phyloP scores from a whole-genome alignment of 30 jellyfish, hydroid and myxozoan genomes.

The Pelagia noctiluca region DNA sequence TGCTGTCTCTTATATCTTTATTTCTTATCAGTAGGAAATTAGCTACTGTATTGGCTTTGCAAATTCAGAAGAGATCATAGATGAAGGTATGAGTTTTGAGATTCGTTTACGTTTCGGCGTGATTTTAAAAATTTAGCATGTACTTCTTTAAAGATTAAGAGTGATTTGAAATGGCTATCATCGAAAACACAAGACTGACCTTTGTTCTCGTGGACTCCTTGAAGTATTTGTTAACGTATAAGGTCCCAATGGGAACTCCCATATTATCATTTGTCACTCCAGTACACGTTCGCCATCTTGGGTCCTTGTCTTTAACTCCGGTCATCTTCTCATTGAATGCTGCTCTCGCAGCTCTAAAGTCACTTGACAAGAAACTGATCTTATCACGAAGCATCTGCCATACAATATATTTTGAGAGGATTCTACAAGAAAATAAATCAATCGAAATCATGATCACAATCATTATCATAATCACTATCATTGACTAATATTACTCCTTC shows the following conservation, averaged over 20 bases:
- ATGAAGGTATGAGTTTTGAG: too few relatives aligned
- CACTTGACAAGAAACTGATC: slow-evolving; percentile 80
- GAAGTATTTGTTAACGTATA: slow-evolving; percentile 87
- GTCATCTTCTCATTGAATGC: slow-evolving; percentile 95
- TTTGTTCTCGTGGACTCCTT: slow-evolving; percentile 82
- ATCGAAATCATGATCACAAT: not conserved
- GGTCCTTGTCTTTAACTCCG: slow-evolving; percentile 95
- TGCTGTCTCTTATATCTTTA: too few relatives aligned
- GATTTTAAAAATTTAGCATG: too few relatives aligned
- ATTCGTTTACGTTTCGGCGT: too few relatives aligned
- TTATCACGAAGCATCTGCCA: slow-evolving; percentile 98
- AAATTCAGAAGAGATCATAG: too few relatives aligned
- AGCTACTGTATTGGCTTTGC: too few relatives aligned
- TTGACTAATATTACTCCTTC: too few relatives aligned
- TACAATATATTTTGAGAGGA: slow-evolving; percentile 85
- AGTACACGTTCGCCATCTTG: slow-evolving; percentile 97
- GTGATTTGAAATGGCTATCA: too few relatives aligned
- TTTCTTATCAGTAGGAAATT: too few relatives aligned
- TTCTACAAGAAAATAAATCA: slow-evolving; percentile 27
- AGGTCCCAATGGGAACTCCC: slow-evolving; percentile 99
- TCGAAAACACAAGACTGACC: slow-evolving; percentile 29
- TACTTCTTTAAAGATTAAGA: too few relatives aligned
- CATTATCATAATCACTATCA: too few relatives aligned
- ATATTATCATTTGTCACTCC: slow-evolving; percentile 94
- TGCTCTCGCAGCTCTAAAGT: slow-evolving; percentile 92